Base-by-base conservation (phyloP, 92 coral and sea anemone genomes). In the Paragorgia papillata region DNA sequence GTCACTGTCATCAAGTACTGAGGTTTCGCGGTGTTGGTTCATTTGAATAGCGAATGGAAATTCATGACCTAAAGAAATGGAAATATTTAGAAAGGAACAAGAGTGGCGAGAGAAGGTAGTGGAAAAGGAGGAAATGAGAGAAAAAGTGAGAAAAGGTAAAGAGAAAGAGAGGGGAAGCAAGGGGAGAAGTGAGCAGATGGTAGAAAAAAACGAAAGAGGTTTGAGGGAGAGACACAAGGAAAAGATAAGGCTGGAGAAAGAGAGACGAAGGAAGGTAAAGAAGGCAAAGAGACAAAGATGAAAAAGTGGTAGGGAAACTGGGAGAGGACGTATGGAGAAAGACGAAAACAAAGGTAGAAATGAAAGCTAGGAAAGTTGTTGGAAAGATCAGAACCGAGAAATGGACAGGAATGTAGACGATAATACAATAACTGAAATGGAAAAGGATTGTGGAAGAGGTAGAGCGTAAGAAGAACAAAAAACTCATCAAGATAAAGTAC, bases 1-100 rank as follows among this genome's bases (percentile, higher is more conserved):
- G 24, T 91, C 95, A 35, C 85, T 85, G 19, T 89, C 98, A 19
- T 94, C 98, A 33, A 89, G 81, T 13, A 86, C 43, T 29, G 97
- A 87, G 12, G 83, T 91, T 76, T 95, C 97, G 13, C 97, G 91
- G 29, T 89, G 85, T 66, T 95, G 99, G 71, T 89, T 95, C 99
- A 95, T 91, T 83, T 95, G 92, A 73, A 95, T 95, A 9, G 99
- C 95, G 73, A 95, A 95, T 15, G 99, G 99, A 75, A 82, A 95
- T 84, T 95, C 99, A 75, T 95, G 99, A 73, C 99, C 99, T 95
- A 34, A 8, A 69, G 20, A 69, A 51, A 14, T 41, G 17, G 41
- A 22, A 26, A 18, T 7, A 1, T 1, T 39, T 66, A 55, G 77
- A n/a, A 13, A 70, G 15, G 77, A 44, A 15, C 33, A 13, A 7